Evolutionary conservation across 2,888 invertebrate genomes (phyloP).

Genomic region (Cordylochernes scorpioides): DNA sequence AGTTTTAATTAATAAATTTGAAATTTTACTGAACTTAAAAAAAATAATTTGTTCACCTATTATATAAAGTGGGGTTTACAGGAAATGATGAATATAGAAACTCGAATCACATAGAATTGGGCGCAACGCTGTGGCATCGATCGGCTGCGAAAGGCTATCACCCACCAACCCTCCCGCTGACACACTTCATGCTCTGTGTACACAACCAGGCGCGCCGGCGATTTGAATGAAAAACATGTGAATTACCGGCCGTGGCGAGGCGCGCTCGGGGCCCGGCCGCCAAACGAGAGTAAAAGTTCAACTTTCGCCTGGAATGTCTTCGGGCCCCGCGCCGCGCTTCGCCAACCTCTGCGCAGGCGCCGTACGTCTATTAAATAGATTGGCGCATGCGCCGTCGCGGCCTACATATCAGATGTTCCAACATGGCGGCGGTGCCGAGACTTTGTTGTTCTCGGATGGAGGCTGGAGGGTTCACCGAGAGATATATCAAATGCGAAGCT

Average conservation of each 20-base stretch:
- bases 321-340: not conserved
- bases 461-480: too few relatives aligned
- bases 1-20: too few relatives aligned
- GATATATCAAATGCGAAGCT: too few relatives aligned
- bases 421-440: slow-evolving; percentile 16
- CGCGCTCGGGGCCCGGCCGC: slow-evolving; percentile 3
- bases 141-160: too few relatives aligned
- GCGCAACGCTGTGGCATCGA: too few relatives aligned
- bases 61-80: too few relatives aligned
- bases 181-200: slow-evolving; percentile 1
- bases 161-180: too few relatives aligned
- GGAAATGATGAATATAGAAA: too few relatives aligned
- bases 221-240: slow-evolving; percentile 7
- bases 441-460: slow-evolving; percentile 16
- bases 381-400: slow-evolving; percentile 7
- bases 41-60: too few relatives aligned
- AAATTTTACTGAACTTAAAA: too few relatives aligned
- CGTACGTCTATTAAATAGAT: slow-evolving; percentile 5
- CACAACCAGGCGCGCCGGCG: slow-evolving; percentile 1
- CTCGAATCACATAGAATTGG: too few relatives aligned
- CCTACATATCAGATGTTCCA: slow-evolving; percentile 14
- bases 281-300: too few relatives aligned
- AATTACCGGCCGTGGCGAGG: slow-evolving; percentile 2
- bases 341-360: slow-evolving; percentile 5
- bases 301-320: not conserved